phyloP scores from a whole-genome alignment of 1,140 invertebrate species.

The Polyergus mexicanus region DNA sequence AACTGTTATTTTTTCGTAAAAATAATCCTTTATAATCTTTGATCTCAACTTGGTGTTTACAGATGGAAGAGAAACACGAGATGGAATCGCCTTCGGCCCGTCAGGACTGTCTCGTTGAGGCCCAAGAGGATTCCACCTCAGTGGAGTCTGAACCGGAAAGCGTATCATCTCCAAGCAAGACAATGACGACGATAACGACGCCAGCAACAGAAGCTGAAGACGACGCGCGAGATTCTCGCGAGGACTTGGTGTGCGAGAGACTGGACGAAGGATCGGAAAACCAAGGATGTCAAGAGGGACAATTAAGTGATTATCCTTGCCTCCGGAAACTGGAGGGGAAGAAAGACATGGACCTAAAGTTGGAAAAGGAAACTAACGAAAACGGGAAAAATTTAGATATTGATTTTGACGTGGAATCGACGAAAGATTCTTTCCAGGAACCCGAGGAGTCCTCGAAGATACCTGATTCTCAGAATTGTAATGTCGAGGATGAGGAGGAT shows the following conservation, averaged over 20 bases:
- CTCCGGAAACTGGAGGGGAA: background rate
- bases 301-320: constrained; percentile 10
- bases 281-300: background rate
- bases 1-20: background rate
- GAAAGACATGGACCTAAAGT: background rate
- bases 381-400: background rate
- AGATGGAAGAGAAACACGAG: constrained; percentile 76
- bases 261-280: background rate
- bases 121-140: constrained; percentile 81
- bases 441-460: background rate
- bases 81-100: constrained; percentile 82
- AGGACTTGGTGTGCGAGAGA: constrained; percentile 29
- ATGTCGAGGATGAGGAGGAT: background rate
- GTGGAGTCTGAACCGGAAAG: constrained; percentile 47
- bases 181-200: background rate
- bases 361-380: background rate
- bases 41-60: constrained; percentile 53
- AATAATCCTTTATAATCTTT: background rate
- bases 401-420: background rate
- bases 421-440: background rate
- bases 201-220: background rate
- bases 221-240: background rate
- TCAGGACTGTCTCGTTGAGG: constrained; percentile 72
- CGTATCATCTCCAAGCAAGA: background rate
- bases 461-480: background rate